Evolutionary conservation across 2,113 vertebrate genomes (phyloP).

Genomic region (Gorsachius goisagi): DNA sequence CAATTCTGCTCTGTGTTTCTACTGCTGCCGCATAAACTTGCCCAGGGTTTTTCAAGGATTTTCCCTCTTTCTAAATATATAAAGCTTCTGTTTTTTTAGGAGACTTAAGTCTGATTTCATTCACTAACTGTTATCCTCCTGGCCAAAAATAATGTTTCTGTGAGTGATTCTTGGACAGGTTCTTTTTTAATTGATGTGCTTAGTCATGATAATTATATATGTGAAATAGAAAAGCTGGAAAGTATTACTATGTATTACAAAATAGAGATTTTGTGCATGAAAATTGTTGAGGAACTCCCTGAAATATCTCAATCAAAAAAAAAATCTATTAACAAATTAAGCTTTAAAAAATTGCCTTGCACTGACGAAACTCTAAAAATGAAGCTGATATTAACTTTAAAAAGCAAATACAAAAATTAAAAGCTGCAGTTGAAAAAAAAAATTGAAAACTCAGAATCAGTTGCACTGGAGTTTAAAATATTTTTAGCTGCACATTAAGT

Average conservation of each 20-base stretch:
- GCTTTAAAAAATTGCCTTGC: background rate
- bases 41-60: background rate
- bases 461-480: background rate
- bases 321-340: background rate
- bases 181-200: background rate
- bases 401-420: background rate
- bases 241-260: background rate
- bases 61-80: background rate
- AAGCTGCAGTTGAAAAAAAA: background rate
- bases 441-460: background rate
- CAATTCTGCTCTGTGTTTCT: background rate
- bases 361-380: background rate
- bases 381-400: background rate
- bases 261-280: background rate
- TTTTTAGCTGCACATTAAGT: background rate
- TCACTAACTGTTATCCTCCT: background rate
- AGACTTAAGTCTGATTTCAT: background rate
- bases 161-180: background rate
- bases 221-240: background rate
- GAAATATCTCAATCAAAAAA: background rate
- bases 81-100: background rate
- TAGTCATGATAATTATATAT: background rate
- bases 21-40: background rate
- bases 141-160: background rate
- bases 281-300: background rate